phyloP scores from a whole-genome alignment of 2,113 vertebrate species.

The Rutilus rutilus region DNA sequence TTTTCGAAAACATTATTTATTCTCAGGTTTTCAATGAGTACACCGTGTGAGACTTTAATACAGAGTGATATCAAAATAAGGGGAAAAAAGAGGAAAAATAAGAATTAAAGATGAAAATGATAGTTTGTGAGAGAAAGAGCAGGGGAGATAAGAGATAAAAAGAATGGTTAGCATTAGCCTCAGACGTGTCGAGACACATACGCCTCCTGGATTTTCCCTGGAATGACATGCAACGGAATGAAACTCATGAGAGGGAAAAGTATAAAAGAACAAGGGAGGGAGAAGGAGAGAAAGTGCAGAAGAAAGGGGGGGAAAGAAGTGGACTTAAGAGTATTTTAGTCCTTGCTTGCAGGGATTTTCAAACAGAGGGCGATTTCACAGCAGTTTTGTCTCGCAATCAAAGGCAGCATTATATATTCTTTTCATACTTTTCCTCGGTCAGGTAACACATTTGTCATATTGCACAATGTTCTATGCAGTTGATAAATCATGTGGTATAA shows the following conservation, averaged over 20 bases:
- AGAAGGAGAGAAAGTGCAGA: constrained; percentile 5
- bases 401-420: constrained; percentile 12
- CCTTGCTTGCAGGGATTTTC: constrained; percentile 39
- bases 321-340: constrained; percentile 37
- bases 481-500: constrained; percentile 47
- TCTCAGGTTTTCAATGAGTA: background rate
- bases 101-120: constrained; percentile 14
- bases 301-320: constrained; percentile 4
- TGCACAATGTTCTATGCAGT: background rate
- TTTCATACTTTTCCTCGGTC: constrained; percentile 9
- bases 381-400: constrained; percentile 43
- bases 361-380: constrained; percentile 36
- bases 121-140: constrained; percentile 33
- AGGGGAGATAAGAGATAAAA: constrained; percentile 39
- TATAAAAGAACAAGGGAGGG: constrained; percentile 31
- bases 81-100: constrained; percentile 44
- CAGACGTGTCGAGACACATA: constrained; percentile 72
- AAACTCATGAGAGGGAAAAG: constrained; percentile 42
- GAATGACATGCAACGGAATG: constrained; percentile 52
- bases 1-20: background rate
- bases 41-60: background rate
- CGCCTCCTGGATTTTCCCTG: constrained; percentile 54
- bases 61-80: constrained; percentile 44
- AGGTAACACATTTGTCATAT: constrained; percentile 29
- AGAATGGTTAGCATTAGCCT: constrained; percentile 60